Evolutionary conservation across 37 sponge, comb jelly and placozoan species (phyloP).

Genomic region (Eunapius fragilis): DNA sequence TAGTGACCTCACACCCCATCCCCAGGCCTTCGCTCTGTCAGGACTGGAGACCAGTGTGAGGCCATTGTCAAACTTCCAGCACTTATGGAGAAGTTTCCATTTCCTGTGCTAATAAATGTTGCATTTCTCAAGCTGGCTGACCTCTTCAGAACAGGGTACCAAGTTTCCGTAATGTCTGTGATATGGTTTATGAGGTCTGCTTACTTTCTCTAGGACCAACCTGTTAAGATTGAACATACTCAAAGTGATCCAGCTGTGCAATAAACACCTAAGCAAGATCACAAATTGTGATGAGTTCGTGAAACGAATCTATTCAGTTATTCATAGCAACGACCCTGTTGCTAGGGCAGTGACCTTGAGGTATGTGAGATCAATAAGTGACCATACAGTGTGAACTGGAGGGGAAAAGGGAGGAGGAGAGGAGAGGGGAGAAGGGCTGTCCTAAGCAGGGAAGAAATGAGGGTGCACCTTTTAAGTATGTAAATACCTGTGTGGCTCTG

Average conservation of each 20-base stretch:
- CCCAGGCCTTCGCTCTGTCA: slow-evolving; percentile 74
- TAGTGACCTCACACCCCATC: not conserved
- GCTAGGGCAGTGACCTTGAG: slow-evolving; percentile 89
- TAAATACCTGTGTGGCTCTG: not conserved
- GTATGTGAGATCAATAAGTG: slow-evolving; percentile 31
- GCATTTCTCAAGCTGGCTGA: slow-evolving; percentile 92
- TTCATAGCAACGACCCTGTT: slow-evolving; percentile 92
- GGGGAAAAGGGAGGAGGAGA: too few species aligned
- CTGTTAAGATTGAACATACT: slow-evolving; percentile 75
- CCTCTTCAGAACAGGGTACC: slow-evolving; percentile 72
- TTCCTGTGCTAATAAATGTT: slow-evolving; percentile 84
- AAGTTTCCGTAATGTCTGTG: not conserved
- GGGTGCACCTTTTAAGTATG: not conserved
- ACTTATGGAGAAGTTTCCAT: slow-evolving; percentile 85
- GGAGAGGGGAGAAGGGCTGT: too few species aligned
- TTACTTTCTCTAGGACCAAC: slow-evolving; percentile 69
- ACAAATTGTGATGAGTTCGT: slow-evolving; percentile 82
- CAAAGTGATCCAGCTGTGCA: slow-evolving; percentile 72
- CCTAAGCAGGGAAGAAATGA: too few species aligned
- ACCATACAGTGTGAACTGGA: too few species aligned
- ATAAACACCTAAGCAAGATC: slow-evolving; percentile 85
- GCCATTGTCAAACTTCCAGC: slow-evolving; percentile 83
- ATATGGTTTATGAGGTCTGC: too few species aligned
- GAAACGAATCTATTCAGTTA: slow-evolving; percentile 76
- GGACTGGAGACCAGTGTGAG: slow-evolving; percentile 91